phyloP scores from a whole-genome alignment of 2,113 vertebrate genomes.

The Lepidothrix coronata region DNA sequence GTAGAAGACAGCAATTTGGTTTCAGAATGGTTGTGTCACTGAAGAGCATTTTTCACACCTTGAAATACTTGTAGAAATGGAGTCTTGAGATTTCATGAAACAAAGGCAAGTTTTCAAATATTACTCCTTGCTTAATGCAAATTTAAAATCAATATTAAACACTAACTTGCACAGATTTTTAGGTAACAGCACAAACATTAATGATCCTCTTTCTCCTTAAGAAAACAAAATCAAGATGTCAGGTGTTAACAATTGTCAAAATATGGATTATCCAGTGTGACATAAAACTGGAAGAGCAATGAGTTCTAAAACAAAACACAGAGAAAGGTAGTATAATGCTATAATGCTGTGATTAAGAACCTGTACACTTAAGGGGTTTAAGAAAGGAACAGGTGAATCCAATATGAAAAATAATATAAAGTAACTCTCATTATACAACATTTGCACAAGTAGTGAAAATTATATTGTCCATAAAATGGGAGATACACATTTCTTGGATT shows the following conservation, averaged over 20 bases:
- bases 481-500: neutral
- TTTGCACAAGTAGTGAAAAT: neutral
- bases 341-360: neutral
- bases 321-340: neutral
- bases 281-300: neutral
- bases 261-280: neutral
- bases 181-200: neutral
- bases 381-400: neutral
- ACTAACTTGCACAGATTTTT: neutral
- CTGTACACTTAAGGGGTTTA: neutral
- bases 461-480: neutral
- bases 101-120: neutral
- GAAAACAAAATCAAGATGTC: neutral
- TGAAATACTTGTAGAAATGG: neutral
- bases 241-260: neutral
- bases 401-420: neutral
- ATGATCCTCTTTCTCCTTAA: neutral
- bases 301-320: neutral
- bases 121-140: neutral
- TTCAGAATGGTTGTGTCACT: neutral
- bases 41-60: neutral
- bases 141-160: neutral
- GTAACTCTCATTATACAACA: neutral
- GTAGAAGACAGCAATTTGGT: neutral
- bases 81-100: neutral